Base-by-base conservation (phyloP, 2,888 invertebrate species). In the Trichacis sp. region DNA sequence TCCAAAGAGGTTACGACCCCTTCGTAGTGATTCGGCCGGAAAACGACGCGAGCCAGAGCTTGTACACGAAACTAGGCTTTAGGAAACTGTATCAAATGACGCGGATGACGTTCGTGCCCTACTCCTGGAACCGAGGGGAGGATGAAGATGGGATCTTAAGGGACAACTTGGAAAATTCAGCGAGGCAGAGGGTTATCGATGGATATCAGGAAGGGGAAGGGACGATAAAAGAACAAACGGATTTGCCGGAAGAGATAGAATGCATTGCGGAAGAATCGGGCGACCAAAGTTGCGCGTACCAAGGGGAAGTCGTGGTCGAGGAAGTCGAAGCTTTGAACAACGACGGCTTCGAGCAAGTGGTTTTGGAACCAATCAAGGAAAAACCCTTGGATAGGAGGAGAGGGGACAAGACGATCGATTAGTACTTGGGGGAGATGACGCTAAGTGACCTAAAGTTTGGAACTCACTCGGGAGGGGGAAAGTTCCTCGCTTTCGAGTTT, bases 11-110 rank as follows among this genome's bases (percentile, higher is more conserved):
- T 69, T 94, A 94, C 85, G 89, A 90, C 77, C 94, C 94, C 60
- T 94, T 93, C 85, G 94, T 94, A 71, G 93, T 94, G 76, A 94
- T 94, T 86, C 88, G 91, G 83, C 94, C 94, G 65, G 93, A 94
- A 85, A 94, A 94, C 85, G 93, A 93, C 84, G 94, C 94, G 68
- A 94, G 94, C 71, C 91, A 92, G 79, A 91, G 91, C 77, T 88
- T 94, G 56, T 94, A 94, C 86, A 90, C 88, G 74, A 94, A 94
- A 84, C 88, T 94, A 77, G 93, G 94, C 78, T 94, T 94, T 86
- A 88, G 89, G 81, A 92, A 90, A 84, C 89, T 91, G 76, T 94
- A 91, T 85, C 90, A 92, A 85, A 93, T 92, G 75, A 92, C 93
- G 71, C 89, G 94, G 74, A 93, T 93, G 81, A 80, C 38, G 2